Evolutionary conservation across 2,888 invertebrate genomes (phyloP), one percentile per base, ranked within the genome.

Genomic region (Lasioglossum morio): DNA sequence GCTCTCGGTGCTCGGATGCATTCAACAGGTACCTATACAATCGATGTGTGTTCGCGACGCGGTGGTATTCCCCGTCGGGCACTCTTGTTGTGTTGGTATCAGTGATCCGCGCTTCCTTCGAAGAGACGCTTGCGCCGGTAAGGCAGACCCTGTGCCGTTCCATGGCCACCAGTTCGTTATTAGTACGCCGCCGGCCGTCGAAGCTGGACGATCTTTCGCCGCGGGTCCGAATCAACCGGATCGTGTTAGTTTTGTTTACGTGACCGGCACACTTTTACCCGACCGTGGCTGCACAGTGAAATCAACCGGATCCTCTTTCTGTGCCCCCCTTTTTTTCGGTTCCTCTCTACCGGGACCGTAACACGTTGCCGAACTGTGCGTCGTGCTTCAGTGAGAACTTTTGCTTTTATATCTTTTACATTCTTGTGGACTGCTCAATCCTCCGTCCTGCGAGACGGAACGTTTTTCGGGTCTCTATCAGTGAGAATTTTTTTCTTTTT

Each of bases 1-100:
- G 53, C 72, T 30, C 27, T 66, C 19, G 37, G 76, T 43, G 77
- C 83, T 73, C 74, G 43, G 69, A 23, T 43, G 63, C 84, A 85
- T 85, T 85, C 84, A 85, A 85, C 84, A 85, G 84, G 84, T 85
- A 85, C 70, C 84, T 78, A 66, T 85, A 84, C 63, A 85, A 85
- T 85, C 84, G 79, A 85, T 85, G 84, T 77, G 76, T 84, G 82
- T 73, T 60, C 77, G 84, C 46, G 27, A 23, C 8, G 43, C 63
- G 43, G 60, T 40, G 60, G 37, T 73, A 77, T 84, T 40, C 73
- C 46, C 74, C 48, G 40, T 43, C 57, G 78, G 63, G 57, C n/a
- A 1, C 57, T 34, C 60, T 7, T n/a, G 84, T 84, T 78, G 84
- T 23, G 84, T 79, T 84, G 72, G 84, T 85, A 85, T 85, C 84